Percentiles rank a stretch among this genome's conserved stretches.
Conservation (phyloP, 2,888 invertebrate genomes). For the Lydus trimaculatus region DNA sequence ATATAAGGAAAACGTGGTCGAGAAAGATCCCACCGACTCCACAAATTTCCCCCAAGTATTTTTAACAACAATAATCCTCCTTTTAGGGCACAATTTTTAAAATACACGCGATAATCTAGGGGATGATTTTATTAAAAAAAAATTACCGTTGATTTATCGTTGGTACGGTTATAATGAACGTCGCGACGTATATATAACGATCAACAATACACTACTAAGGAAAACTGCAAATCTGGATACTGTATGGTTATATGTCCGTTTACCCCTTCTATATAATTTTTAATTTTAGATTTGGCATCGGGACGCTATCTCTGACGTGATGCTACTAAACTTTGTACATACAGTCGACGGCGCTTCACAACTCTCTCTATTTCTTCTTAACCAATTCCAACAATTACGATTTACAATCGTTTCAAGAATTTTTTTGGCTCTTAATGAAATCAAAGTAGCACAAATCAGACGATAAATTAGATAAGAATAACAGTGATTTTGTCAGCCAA, state of each 20-base stretch:
- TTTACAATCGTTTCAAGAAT: neutral
- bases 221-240: conserved; percentile 57
- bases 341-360: neutral
- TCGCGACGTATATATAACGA: conserved; percentile 40
- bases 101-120: neutral
- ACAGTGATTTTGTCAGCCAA: neutral
- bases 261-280: conserved; percentile 57
- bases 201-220: conserved; percentile 47
- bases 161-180: conserved; percentile 23
- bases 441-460: neutral
- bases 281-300: conserved; percentile 72
- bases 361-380: neutral
- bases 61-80: neutral
- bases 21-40: neutral
- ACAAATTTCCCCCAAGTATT: neutral
- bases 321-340: neutral
- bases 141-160: conserved; percentile 42
- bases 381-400: neutral
- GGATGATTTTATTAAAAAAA: conserved; percentile 13
- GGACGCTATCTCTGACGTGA: conserved; percentile 60
- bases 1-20: neutral
- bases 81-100: neutral
- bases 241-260: conserved; percentile 45
- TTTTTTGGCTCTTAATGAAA: neutral
- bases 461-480: neutral